Evolutionary conservation across 2,113 vertebrate genomes (phyloP), one percentile per base, ranked within the genome.

Genomic region (Dissostichus mawsoni): DNA sequence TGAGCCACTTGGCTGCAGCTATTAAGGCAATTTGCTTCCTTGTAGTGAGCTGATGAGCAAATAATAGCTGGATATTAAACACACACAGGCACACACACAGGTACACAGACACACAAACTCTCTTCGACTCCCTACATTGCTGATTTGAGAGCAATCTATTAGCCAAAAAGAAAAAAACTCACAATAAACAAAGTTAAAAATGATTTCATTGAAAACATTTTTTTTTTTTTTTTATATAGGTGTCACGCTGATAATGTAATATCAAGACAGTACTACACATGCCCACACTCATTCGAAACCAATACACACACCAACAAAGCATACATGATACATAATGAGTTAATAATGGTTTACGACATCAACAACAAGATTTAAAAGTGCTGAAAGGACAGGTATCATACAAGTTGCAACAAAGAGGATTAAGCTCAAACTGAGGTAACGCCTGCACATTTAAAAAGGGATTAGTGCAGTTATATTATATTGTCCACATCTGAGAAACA

Each of bases 21-120:
- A 73, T 80, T 57, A 78, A 55, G 57, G 59, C 44, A 50, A 75
- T 61, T 77, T 72, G 47, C 25, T 70, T 84, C 62, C 25, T 61
- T 74, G 44, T 50, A 11, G 45, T n/a, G 23, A 69, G 52, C 7
- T 17, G 59, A 65, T 10, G 2, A 41, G 16, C 16, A 48, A 78
- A 51, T n/a, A 47, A 33, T 10, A 41, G 56, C 57, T 29, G 14
- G 41, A 33, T 7, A 20, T 23, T 51, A 62, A 67, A 41, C 33
- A 29, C 25, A 36, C 33, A 20, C 20, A 20, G 20, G 20, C 20
- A 67, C 51, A 53, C 2, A 2, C 17, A 41, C 13, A 29, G 23
- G 23, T 3, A 41, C 33, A 29, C 25, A 36, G 20, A 20, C 20
- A 20, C 33, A 14, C 23, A 44, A 7, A 68, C 17, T 41, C 36